Conservation (phyloP, 30 jellyfish, hydroid and myxozoan genomes). For the Haliclystus octoradiatus region DNA sequence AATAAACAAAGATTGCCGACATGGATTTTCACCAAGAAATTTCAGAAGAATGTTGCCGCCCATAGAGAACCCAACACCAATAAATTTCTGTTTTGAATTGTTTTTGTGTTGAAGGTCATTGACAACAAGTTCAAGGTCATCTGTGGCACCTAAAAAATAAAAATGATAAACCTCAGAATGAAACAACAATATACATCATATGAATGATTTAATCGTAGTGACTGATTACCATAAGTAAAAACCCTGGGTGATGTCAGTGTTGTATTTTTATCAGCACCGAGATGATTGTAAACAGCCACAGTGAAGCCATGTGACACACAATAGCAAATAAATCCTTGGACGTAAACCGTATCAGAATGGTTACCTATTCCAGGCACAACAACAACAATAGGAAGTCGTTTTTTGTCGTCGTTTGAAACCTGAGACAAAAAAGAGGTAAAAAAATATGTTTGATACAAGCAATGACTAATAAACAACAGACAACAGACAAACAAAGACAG, state of each 20-base stretch:
- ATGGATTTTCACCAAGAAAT: slow-evolving; percentile 73
- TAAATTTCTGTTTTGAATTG: slow-evolving; percentile 14
- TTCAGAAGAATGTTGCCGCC: slow-evolving; percentile 85
- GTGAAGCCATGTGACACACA: slow-evolving; percentile 41
- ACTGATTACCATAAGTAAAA: slow-evolving; percentile 67
- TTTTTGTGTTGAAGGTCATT: slow-evolving; percentile 24
- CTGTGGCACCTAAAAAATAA: slow-evolving; percentile 54
- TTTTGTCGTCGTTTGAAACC: slow-evolving; percentile 6
- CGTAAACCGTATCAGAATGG: slow-evolving; percentile 50
- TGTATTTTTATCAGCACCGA: slow-evolving; percentile 62
- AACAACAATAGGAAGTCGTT: slow-evolving; percentile 10
- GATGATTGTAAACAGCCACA: slow-evolving; percentile 75
- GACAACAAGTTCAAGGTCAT: slow-evolving; percentile 64
- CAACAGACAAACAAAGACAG: neutral
- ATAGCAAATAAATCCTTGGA: slow-evolving; percentile 36
- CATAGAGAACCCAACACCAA: slow-evolving; percentile 88
- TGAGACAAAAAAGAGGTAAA: neutral
- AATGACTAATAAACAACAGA: no score
- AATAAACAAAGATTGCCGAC: slow-evolving; percentile 39
- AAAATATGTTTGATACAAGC: neutral
- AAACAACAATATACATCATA: neutral
- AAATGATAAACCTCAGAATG: neutral
- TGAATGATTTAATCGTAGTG: neutral
- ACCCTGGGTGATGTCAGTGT: slow-evolving; percentile 64
- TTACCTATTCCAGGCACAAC: slow-evolving; percentile 91